Base-by-base conservation (phyloP, 2,888 invertebrate species). In the Subacronicta megacephala region DNA sequence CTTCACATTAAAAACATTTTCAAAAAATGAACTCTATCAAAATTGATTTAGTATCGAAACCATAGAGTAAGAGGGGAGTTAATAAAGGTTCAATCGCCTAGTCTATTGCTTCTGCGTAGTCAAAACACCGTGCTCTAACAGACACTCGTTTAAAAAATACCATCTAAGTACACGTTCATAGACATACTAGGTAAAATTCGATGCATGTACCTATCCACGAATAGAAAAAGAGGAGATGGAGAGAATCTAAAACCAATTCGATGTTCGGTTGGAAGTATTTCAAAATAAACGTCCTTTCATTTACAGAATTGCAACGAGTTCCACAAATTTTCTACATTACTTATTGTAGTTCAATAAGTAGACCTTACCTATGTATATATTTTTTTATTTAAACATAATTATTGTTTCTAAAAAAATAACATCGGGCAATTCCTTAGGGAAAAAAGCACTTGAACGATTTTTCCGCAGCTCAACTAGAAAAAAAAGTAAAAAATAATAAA, bases 91-190 rank as follows among this genome's bases (percentile, higher is more conserved):
- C 7, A 31, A 18, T n/a, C 41, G 23, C 16, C 18, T 51, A 20
- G 7, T 59, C 31, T n/a, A 31, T 31, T 23, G 13, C 29, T 63
- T 60, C 31, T 29, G 29, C 10, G 3, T 3, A 31, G 5, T 23
- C 3, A 37, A 61, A 67, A 67, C 52, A 52, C 18, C 31, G 9
- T 33, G 37, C 20, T 23, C 18, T 44, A 38, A 46, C 16, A 41
- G 50, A 31, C 31, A 43, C 29, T 36, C 26, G 29, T 43, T 63
- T 43, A 10, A 52, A 67, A 64, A 68, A 63, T 31, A 38, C 7
- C 13, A 31, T 12, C 16, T 13, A n/a, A n/a, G n/a, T n/a, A 12
- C 18, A 18, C 26, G 26, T 40, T 16, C 20, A 10, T 17, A 3
- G 46, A 17, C 16, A 31, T 1, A 29, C 31, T 40, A 18, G 9